Evolutionary conservation across 37 sponge, comb jelly and placozoan genomes (phyloP), one percentile per base, ranked within the genome.

Genomic region (Spongilla lacustris): DNA sequence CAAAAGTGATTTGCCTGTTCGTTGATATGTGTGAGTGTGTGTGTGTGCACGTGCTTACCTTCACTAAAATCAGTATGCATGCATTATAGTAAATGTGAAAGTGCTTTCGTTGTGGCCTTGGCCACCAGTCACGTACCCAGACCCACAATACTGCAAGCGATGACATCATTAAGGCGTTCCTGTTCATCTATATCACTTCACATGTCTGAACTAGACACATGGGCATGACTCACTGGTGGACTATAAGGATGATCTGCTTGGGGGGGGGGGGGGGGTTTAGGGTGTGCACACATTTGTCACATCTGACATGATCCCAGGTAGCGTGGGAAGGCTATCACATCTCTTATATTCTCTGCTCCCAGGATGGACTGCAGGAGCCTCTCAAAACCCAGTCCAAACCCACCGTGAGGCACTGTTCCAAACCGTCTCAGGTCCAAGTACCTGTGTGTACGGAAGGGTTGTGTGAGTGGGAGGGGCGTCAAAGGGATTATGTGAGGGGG

Each of bases 341-440:
- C 98, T 71, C 98, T 69, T 28, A 97, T 95, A 68, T 95, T 73
- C 25, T 80, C 85, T 50, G 91, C 34, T 48, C 93, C 95, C 73
- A 93, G 34, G 49, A 95, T 66, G 8, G 81, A 86, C 76, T 95
- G 96, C 13, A 97, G 68, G 33, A 90, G 78, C 9, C 98, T 80
- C 69, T 97, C 98, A 86, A 97, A 97, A 23, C 98, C 98, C 33
- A 97, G 86, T 28, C 98, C 98, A 84, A 97, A 97, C 25, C 98
- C 98, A 27, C 98, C 98, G 67, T 95, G 96, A 9, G 94, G 93
- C 31, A 97, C 85, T 23, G 90, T 91, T 27, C 98, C 98, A 95
- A 91, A 97, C 36, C 85, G 25, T 9, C 95, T 48, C 68, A 97
- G 73, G 70, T 97, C 98, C 49, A 95, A 24, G 74, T 97, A 97